phyloP scores from a whole-genome alignment of 2,113 vertebrate genomes.

The Camelus bactrianus region DNA sequence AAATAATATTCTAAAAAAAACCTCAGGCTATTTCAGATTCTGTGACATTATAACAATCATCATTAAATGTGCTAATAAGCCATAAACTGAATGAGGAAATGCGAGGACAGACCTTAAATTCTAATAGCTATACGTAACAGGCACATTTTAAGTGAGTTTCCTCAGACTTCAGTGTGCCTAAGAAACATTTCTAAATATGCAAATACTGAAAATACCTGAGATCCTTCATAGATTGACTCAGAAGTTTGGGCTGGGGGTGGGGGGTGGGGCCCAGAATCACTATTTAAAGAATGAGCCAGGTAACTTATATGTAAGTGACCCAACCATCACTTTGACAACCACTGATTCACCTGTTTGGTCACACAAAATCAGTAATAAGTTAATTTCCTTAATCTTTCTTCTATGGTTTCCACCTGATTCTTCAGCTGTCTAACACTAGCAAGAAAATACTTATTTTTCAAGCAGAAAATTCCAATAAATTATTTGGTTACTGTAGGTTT shows the following conservation, averaged over 20 bases:
- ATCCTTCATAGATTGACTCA: conserved; percentile 25
- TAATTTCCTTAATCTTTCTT: conserved; percentile 38
- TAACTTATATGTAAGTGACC: background rate
- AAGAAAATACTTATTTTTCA: conserved; percentile 57
- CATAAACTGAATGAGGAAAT: background rate
- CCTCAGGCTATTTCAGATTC: background rate
- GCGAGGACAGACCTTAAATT: background rate
- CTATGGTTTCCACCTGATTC: background rate
- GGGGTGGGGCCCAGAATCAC: background rate
- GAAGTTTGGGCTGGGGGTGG: background rate
- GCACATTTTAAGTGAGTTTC: conserved; percentile 14
- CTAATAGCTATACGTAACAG: background rate
- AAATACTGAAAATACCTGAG: conserved; percentile 19
- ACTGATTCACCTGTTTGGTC: background rate
- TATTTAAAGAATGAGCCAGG: background rate
- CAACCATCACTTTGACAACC: conserved; percentile 23
- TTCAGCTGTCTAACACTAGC: conserved; percentile 38
- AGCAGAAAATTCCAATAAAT: conserved; percentile 56
- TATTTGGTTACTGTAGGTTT: conserved; percentile 11
- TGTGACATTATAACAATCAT: background rate
- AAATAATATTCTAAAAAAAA: conserved; percentile 30
- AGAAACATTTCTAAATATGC: conserved; percentile 17
- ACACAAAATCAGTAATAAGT: conserved; percentile 38
- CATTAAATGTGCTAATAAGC: background rate
- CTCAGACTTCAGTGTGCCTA: background rate